A percentile compares a stretch with the other conserved stretches of the same genome.
Evolutionary conservation across 2,888 invertebrate genomes (phyloP).

Genomic region (Nudaria mundana): DNA sequence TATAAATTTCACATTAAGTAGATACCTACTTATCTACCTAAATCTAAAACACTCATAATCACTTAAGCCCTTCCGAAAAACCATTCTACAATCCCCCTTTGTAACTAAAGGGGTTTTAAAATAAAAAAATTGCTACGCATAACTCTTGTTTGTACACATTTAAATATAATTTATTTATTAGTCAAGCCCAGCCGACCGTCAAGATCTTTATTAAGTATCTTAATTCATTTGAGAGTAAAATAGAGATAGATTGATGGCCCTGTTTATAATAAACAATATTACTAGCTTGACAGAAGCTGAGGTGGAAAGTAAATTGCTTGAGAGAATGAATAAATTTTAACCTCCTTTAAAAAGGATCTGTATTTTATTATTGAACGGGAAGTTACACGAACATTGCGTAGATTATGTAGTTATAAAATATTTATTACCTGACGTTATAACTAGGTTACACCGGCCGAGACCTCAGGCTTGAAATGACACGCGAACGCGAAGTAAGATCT

Average conservation of each 20-base stretch:
- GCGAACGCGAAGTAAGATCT: too few relatives aligned
- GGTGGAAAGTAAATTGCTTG: slow-evolving; percentile 26
- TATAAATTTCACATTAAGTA: too few relatives aligned
- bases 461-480: too few relatives aligned
- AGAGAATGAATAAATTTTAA: slow-evolving; percentile 12
- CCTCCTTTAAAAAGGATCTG: background rate
- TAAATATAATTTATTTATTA: slow-evolving; percentile 37
- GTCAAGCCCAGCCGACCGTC: slow-evolving; percentile 30
- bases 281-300: slow-evolving; percentile 32
- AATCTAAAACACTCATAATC: too few relatives aligned
- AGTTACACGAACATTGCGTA: too few relatives aligned
- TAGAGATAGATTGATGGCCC: slow-evolving; percentile 48
- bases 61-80: background rate
- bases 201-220: slow-evolving; percentile 56
- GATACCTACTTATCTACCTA: too few relatives aligned
- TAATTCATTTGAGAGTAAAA: slow-evolving; percentile 46
- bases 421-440: too few relatives aligned
- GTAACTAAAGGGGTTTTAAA: slow-evolving; percentile 5
- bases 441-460: too few relatives aligned
- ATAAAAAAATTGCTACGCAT: slow-evolving; percentile 11
- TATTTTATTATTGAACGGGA: too few relatives aligned
- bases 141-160: slow-evolving; percentile 18
- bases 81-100: background rate
- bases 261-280: slow-evolving; percentile 53
- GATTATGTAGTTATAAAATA: too few relatives aligned